These are phyloP conservation scores for Agrotis puta DNA, from an alignment of 2,888 invertebrate genomes.

Conservation along the genomic window DNA sequence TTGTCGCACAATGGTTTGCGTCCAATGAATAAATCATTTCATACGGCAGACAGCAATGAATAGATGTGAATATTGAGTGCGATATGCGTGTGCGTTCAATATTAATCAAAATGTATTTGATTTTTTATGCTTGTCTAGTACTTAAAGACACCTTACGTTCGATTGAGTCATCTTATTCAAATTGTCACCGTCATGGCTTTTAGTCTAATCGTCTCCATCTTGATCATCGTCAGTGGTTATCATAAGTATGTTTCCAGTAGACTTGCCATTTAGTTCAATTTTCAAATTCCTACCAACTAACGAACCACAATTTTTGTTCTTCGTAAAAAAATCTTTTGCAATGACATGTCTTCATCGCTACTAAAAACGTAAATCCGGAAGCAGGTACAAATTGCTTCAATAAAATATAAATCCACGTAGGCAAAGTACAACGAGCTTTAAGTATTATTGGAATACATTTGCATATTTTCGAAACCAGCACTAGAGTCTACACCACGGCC, in stretches of 20 bases:
- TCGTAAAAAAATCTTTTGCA: not conserved
- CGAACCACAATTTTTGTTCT: not conserved
- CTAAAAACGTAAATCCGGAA: not conserved
- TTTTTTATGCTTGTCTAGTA: conserved; percentile 29
- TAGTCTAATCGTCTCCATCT: not conserved
- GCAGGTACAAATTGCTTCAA: not conserved
- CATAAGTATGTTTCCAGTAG: not conserved
- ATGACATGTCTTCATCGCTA: not conserved
- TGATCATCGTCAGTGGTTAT: not conserved
- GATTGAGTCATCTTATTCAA: conserved; percentile 8
- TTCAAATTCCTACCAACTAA: not conserved
- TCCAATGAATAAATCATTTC: conserved; percentile 78
- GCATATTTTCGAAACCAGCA: conserved; percentile 66
- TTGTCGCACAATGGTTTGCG: conserved; percentile 68
- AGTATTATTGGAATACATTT: conserved; percentile 66
- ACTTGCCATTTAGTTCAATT: not conserved
- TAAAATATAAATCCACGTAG: conserved; percentile 42
- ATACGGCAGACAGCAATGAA: conserved; percentile 70
- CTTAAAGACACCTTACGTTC: not conserved
- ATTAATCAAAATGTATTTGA: conserved; percentile 67
- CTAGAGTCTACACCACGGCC: conserved; percentile 63
- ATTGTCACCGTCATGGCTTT: not conserved
- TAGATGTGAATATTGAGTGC: conserved; percentile 75
- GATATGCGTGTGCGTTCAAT: conserved; percentile 65
- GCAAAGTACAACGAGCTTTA: conserved; percentile 35